Conservation (phyloP, 1,140 invertebrate species). For the Campoletis sonorensis region DNA sequence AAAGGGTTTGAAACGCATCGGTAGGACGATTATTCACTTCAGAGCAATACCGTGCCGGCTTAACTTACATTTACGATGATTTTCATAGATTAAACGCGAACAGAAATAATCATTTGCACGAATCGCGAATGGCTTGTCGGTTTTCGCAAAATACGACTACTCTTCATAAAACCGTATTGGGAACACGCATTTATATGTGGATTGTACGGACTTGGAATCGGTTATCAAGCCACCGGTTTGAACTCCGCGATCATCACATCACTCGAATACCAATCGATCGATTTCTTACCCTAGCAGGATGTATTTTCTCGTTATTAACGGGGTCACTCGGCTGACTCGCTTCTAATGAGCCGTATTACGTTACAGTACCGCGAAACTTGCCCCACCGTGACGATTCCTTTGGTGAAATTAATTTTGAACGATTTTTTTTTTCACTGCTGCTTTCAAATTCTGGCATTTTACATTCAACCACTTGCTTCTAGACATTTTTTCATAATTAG, state of each 20-base stretch:
- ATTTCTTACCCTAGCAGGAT: slow-evolving; percentile 60
- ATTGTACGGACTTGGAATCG: slow-evolving; percentile 56
- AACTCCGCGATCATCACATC: slow-evolving; percentile 51
- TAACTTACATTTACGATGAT: too few species aligned
- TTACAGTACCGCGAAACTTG: not conserved
- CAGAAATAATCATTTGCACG: too few species aligned
- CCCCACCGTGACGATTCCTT: slow-evolving; percentile 4
- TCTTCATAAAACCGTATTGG: slow-evolving; percentile 59
- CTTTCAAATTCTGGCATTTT: not conserved
- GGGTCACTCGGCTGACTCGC: slow-evolving; percentile 68
- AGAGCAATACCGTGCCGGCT: too few species aligned
- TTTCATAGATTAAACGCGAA: too few species aligned
- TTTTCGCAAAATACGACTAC: slow-evolving; percentile 49
- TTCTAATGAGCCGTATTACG: slow-evolving; percentile 39
- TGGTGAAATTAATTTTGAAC: not conserved
- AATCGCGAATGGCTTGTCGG: not conserved
- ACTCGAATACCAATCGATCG: slow-evolving; percentile 67
- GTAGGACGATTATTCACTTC: too few species aligned
- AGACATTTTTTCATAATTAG: too few species aligned
- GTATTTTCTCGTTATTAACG: slow-evolving; percentile 66
- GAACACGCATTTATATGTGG: slow-evolving; percentile 47
- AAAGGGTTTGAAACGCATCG: too few species aligned
- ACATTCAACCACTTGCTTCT: too few species aligned
- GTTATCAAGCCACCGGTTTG: slow-evolving; percentile 64
- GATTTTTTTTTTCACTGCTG: not conserved